These are phyloP conservation scores for Falco peregrinus DNA, from an alignment of 2,797 vertebrate species.

Conservation along the genomic window DNA sequence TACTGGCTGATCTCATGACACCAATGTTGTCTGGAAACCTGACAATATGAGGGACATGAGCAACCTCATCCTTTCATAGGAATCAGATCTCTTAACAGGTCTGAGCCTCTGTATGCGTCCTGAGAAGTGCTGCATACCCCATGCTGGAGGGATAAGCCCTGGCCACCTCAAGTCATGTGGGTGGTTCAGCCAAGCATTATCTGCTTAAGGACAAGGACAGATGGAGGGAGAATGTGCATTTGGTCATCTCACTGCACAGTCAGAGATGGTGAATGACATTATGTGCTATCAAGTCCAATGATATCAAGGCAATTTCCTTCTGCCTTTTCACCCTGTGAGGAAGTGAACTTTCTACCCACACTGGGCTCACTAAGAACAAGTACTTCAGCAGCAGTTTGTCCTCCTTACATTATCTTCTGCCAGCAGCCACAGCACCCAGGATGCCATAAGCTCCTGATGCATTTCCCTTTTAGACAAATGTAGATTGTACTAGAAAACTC, in stretches of 20 bases:
- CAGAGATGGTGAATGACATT: not conserved
- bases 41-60: not conserved
- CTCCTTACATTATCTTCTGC: not conserved
- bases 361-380: not conserved
- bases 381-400: not conserved
- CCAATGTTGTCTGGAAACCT: not conserved
- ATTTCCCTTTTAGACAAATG: not conserved
- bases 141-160: not conserved
- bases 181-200: not conserved
- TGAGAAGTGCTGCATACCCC: not conserved
- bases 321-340: not conserved
- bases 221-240: not conserved
- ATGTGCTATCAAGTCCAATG: not conserved
- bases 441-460: not conserved
- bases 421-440: not conserved
- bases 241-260: not conserved
- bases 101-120: fast-evolving
- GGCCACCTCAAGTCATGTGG: fast-evolving
- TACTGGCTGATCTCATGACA: not conserved
- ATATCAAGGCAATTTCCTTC: not conserved
- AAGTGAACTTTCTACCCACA: not conserved
- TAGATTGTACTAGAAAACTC: not conserved
- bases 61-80: not conserved
- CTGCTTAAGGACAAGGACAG: not conserved
- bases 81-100: not conserved